phyloP scores from a whole-genome alignment of 2,797 vertebrate genomes.

The Sebastes goodei region DNA sequence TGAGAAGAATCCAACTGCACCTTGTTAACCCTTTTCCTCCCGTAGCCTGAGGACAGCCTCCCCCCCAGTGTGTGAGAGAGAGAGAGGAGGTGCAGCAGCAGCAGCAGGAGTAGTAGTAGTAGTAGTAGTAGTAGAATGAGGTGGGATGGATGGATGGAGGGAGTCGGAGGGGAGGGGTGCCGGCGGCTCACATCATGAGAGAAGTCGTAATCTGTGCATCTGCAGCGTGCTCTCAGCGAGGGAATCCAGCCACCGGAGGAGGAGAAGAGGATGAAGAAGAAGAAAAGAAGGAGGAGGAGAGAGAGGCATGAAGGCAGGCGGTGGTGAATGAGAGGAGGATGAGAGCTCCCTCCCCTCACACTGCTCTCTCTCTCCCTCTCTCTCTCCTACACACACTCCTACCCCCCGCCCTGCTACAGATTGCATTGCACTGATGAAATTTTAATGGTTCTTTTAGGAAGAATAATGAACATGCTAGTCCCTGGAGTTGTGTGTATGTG shows the following conservation, averaged over 20 bases:
- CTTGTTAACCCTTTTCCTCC: slow-evolving; percentile 55
- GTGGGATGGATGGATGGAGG: slow-evolving; percentile 26
- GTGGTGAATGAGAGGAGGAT: slow-evolving; percentile 70
- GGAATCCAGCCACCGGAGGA: slow-evolving; percentile 51
- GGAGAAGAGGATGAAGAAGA: slow-evolving; percentile 42
- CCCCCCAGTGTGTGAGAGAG: slow-evolving; percentile 10
- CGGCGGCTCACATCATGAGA: slow-evolving; percentile 55
- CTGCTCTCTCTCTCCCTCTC: slow-evolving; percentile 18
- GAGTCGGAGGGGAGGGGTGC: slow-evolving; percentile 30
- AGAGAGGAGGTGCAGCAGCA: background rate
- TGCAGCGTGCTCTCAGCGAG: slow-evolving; percentile 19
- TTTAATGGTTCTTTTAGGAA: slow-evolving; percentile 89
- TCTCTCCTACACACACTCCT: slow-evolving; percentile 37
- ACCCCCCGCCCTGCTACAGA: slow-evolving; percentile 76
- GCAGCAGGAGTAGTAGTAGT: slow-evolving; percentile 6
- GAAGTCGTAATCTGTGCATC: slow-evolving; percentile 53
- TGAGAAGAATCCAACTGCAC: slow-evolving; percentile 47
- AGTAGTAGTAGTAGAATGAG: slow-evolving; percentile 19
- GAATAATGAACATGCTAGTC: slow-evolving; percentile 86
- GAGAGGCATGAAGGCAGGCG: slow-evolving; percentile 60
- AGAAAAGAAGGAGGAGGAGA: slow-evolving; percentile 20
- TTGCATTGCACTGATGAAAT: slow-evolving; percentile 87
- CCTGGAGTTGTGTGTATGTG: slow-evolving; percentile 72
- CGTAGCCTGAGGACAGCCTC: slow-evolving; percentile 42
- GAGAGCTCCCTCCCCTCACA: slow-evolving; percentile 48